Base-by-base conservation (phyloP, 1,140 invertebrate species). In the Halesus radiatus region DNA sequence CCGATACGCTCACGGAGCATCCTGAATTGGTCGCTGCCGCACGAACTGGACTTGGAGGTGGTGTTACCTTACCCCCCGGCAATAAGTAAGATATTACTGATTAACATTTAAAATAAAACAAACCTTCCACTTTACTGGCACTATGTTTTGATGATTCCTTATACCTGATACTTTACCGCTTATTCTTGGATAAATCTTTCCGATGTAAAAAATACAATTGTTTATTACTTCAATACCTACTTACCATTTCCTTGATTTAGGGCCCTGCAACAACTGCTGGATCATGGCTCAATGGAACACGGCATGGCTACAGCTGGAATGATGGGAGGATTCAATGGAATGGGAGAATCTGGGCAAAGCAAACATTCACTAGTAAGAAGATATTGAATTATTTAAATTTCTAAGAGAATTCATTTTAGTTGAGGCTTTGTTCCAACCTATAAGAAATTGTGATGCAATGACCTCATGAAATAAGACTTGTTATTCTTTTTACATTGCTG, bases 1-100 rank as follows among this genome's bases (percentile, higher is more conserved):
- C 93, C 0, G 94, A 94, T 84, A 93, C 93, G 0, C 86, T 94
- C 76, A 91, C 89, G 22, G 93, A 94, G 80, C 92, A 94, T 84
- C 93, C 93, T 1, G 93, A 93, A 84, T 84, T 94, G 15, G 85
- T 92, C 81, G 88, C 90, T 22, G 86, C 87, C 62, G 89, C 91
- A 10, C 88, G 89, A 83, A 87, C 88, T 18, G 83, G 85, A 13
- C 78, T 86, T 50, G 84, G 85, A 15, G 72, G 85, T 50, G 85
- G 83, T 29, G 54, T 52, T n/a, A 85, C 87, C 3, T 8, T 80
- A 16, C 76, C 80, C 56, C 68, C 78, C n/a, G 86, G 86, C 72
- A 88, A 88, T 84, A 80, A 84, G 83, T 84, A 78, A 78, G 18
- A 53, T 58, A 13, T 45, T 45, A 13, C 37, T 79, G 3, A 70